Conservation (phyloP, 2,113 vertebrate species). For the Zosterops borbonicus region DNA sequence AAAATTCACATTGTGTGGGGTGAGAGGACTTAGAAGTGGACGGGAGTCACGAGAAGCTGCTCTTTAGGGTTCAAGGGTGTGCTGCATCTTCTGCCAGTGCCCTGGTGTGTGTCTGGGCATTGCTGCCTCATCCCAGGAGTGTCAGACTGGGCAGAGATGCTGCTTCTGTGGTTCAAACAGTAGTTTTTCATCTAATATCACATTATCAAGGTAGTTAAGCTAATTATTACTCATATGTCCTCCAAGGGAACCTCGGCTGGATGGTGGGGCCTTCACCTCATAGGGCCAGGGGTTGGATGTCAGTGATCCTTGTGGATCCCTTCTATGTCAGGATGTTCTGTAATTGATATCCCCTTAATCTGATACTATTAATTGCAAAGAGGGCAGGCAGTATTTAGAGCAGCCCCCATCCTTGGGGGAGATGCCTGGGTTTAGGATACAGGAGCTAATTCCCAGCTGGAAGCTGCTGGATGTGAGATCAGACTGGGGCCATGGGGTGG, state of each 20-base stretch:
- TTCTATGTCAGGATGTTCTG: not conserved
- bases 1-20: not conserved
- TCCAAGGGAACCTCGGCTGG: not conserved
- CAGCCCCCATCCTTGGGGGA: not conserved
- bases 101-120: not conserved
- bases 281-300: not conserved
- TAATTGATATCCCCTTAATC: not conserved
- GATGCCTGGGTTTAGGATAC: not conserved
- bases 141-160: not conserved
- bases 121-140: not conserved
- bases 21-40: not conserved
- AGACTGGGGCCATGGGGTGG: rapidly evolving
- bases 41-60: not conserved
- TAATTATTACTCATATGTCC: not conserved
- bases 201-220: not conserved
- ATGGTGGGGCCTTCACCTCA: rapidly evolving
- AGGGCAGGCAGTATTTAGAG: not conserved
- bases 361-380: not conserved
- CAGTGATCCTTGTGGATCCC: not conserved
- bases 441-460: not conserved
- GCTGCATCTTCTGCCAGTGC: not conserved
- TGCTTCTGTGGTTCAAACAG: not conserved
- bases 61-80: not conserved
- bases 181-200: not conserved
- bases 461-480: not conserved